Evolutionary conservation across 2,113 vertebrate genomes (phyloP).

Genomic region (Platichthys flesus): DNA sequence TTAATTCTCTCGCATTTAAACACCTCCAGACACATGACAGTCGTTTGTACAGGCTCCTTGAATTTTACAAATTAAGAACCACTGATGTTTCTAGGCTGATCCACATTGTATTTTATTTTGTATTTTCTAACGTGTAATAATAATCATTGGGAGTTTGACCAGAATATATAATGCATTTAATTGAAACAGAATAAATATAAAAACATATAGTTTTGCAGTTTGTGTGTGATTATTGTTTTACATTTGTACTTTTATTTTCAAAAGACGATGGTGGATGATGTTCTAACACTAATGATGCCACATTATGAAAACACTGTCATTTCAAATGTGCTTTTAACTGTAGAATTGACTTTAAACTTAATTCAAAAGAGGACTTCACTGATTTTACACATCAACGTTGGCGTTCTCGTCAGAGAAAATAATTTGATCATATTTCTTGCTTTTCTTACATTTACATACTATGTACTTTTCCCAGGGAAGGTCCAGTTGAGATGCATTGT

Average conservation of each 20-base stretch:
- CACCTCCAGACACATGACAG: slow-evolving; percentile 31
- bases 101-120: slow-evolving; percentile 82
- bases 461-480: too few species aligned
- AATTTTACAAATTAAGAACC: slow-evolving; percentile 67
- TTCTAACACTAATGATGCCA: too few species aligned
- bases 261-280: too few species aligned
- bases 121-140: slow-evolving; percentile 78
- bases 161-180: slow-evolving; percentile 90
- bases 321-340: too few species aligned
- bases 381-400: too few species aligned
- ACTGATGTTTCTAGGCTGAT: slow-evolving; percentile 65
- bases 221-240: not conserved
- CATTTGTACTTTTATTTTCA: not conserved
- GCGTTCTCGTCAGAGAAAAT: too few species aligned
- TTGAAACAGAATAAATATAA: slow-evolving; percentile 85
- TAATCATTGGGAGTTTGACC: slow-evolving; percentile 83
- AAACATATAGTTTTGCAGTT: slow-evolving; percentile 61
- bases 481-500: not conserved
- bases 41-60: slow-evolving; percentile 61
- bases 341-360: too few species aligned
- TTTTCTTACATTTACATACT: too few species aligned
- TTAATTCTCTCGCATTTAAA: slow-evolving; percentile 11
- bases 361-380: too few species aligned
- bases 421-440: too few species aligned
- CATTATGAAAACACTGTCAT: too few species aligned